phyloP scores from a whole-genome alignment of 2,113 vertebrate species.

The Erythrocercus mccallii region DNA sequence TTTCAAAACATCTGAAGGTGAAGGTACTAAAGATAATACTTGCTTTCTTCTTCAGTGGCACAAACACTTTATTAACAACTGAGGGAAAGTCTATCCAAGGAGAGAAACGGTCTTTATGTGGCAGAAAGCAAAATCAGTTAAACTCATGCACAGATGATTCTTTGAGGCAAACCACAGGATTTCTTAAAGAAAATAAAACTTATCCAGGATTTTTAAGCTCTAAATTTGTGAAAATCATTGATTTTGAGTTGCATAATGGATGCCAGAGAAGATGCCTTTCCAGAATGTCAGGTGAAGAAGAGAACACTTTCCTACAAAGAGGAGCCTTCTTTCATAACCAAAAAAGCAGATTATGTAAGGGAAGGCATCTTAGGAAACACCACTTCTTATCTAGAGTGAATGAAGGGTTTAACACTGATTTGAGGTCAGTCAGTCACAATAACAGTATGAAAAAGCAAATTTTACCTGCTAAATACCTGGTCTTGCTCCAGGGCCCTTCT shows the following conservation, averaged over 20 bases:
- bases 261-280: background rate
- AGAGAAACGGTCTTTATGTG: background rate
- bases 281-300: background rate
- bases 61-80: background rate
- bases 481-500: background rate
- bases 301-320: background rate
- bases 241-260: background rate
- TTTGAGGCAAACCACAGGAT: background rate
- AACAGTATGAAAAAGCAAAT: background rate
- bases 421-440: background rate
- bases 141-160: background rate
- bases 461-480: background rate
- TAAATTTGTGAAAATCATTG: background rate
- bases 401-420: background rate
- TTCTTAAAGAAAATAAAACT: background rate
- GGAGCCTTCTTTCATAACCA: background rate
- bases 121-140: background rate
- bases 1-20: slow-evolving; percentile 6
- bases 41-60: background rate
- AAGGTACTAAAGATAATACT: background rate
- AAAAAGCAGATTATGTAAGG: background rate
- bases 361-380: background rate
- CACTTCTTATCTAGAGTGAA: background rate
- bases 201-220: background rate
- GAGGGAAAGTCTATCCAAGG: background rate